Conservation (phyloP, 2,797 vertebrate species). For the Hippocampus kuda region DNA sequence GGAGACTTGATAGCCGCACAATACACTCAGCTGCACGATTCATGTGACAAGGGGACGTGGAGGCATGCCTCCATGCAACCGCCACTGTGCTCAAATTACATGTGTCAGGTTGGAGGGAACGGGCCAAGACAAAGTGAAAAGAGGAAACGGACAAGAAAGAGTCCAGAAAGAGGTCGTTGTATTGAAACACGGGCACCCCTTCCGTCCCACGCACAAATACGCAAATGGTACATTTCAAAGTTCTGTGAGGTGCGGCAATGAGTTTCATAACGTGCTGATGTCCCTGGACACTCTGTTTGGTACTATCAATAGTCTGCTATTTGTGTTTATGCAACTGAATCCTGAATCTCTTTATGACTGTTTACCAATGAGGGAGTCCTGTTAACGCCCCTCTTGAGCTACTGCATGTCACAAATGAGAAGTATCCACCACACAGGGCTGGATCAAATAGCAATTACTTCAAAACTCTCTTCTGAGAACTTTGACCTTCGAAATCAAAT, state of each 20-base stretch:
- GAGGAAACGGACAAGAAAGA: not conserved
- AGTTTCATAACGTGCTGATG: slow-evolving; percentile 43
- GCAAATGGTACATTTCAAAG: slow-evolving; percentile 16
- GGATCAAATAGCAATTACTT: slow-evolving; percentile 29
- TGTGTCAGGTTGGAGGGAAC: not conserved
- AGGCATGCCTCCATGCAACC: not conserved
- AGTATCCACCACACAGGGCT: slow-evolving; percentile 19
- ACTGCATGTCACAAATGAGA: slow-evolving; percentile 43
- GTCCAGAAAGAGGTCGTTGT: slow-evolving; percentile 6
- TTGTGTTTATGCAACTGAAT: slow-evolving; percentile 65
- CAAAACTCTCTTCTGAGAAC: slow-evolving; percentile 11
- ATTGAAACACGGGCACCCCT: not conserved
- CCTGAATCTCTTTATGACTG: slow-evolving; percentile 58
- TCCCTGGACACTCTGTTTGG: slow-evolving; percentile 54
- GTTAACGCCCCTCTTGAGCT: slow-evolving; percentile 19
- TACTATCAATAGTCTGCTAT: slow-evolving; percentile 68
- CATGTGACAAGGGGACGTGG: slow-evolving; percentile 14
- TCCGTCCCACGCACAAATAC: slow-evolving; percentile 1
- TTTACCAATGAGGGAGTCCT: slow-evolving; percentile 54
- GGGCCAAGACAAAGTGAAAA: not conserved
- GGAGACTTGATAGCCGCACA: slow-evolving; percentile 39
- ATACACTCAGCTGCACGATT: slow-evolving; percentile 26
- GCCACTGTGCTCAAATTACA: not conserved
- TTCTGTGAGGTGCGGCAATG: slow-evolving; percentile 43
- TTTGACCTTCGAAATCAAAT: slow-evolving; percentile 28